These are phyloP conservation scores for Dufourea novaeangliae DNA, from an alignment of 1,140 invertebrate genomes.

Conservation along the genomic window DNA sequence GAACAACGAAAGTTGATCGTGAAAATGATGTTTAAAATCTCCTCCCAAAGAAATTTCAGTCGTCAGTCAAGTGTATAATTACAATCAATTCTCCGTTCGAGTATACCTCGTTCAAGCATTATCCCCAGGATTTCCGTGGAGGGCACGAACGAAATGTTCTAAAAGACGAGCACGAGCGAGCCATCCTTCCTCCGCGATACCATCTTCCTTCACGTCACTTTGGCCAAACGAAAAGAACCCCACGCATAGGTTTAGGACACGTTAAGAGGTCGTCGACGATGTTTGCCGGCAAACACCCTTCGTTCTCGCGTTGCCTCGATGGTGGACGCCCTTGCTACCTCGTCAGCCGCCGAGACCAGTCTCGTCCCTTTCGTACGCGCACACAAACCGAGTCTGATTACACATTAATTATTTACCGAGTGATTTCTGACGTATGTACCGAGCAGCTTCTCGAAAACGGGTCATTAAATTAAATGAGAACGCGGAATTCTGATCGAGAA, in stretches of 20 bases:
- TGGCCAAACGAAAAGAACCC: constrained; percentile 57
- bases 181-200: constrained; percentile 36
- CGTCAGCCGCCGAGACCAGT: constrained; percentile 41
- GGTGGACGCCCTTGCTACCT: constrained; percentile 73
- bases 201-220: constrained; percentile 59
- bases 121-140: not conserved
- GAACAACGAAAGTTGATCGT: no score
- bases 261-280: constrained; percentile 74
- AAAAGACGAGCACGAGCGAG: constrained; percentile 34
- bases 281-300: constrained; percentile 79
- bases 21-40: no score
- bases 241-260: constrained; percentile 65
- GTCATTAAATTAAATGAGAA: constrained; percentile 77
- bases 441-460: constrained; percentile 58
- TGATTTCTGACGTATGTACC: constrained; percentile 67
- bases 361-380: constrained; percentile 65
- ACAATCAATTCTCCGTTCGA: not conserved
- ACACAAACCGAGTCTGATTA: constrained; percentile 77
- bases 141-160: constrained; percentile 26
- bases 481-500: constrained; percentile 61
- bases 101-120: constrained; percentile 1
- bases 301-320: constrained; percentile 64
- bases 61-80: no score
- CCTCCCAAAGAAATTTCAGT: no score
- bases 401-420: constrained; percentile 80